Percentiles rank a stretch among this genome's conserved stretches.
phyloP scores from a whole-genome alignment of 2,113 vertebrate genomes.

The Pantherophis guttatus region DNA sequence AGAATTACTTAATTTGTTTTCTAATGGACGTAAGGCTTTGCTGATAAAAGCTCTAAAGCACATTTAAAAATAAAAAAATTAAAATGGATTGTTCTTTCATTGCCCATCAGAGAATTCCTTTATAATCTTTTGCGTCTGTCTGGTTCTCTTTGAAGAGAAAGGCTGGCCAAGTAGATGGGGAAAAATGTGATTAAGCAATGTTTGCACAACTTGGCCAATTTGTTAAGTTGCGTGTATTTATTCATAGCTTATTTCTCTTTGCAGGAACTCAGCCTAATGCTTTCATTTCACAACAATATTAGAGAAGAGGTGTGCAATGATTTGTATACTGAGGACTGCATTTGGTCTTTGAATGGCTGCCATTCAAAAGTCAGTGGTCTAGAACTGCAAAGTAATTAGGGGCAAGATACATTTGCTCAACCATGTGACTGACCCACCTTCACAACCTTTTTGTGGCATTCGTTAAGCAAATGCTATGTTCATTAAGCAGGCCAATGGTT shows the following conservation, averaged over 20 bases:
- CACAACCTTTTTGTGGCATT: not conserved
- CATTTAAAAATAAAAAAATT: slow-evolving; percentile 56
- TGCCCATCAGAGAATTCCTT: slow-evolving; percentile 46
- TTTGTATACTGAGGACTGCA: not conserved
- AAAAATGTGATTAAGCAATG: slow-evolving; percentile 34
- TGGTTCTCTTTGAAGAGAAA: not conserved
- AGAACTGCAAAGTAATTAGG: not conserved
- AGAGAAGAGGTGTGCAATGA: not conserved
- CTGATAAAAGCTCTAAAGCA: slow-evolving; percentile 73
- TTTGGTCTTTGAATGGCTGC: not conserved
- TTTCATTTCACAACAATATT: not conserved
- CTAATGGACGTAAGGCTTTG: slow-evolving; percentile 68
- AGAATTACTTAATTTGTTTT: slow-evolving; percentile 75
- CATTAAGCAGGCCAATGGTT: not conserved
- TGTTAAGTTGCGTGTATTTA: slow-evolving; percentile 34
- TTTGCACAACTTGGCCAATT: not conserved
- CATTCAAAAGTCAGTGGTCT: not conserved
- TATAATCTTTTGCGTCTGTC: slow-evolving; percentile 43
- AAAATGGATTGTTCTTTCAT: slow-evolving; percentile 64
- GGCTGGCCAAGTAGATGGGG: not conserved
- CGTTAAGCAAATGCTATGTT: not conserved
- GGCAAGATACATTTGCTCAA: not conserved
- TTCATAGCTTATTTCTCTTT: not conserved
- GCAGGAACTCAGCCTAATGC: not conserved
- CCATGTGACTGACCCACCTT: not conserved